phyloP scores from a whole-genome alignment of 2,797 vertebrate genomes.

The Bradypodion pumilum region DNA sequence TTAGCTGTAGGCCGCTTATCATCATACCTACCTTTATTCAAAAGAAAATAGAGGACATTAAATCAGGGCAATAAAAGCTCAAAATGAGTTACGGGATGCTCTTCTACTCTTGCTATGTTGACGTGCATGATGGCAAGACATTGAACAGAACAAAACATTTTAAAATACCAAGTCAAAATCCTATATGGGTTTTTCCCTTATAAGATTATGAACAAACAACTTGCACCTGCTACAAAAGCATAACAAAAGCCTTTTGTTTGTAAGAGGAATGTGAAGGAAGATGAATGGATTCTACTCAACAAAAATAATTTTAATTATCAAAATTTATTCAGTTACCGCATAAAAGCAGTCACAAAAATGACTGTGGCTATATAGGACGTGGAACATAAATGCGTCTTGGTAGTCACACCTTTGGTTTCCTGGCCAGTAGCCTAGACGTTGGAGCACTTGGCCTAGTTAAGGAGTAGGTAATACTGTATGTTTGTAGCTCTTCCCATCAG shows the following conservation, averaged over 20 bases:
- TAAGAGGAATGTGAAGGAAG: background rate
- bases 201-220: background rate
- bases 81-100: background rate
- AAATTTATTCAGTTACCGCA: background rate
- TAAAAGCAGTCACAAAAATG: background rate
- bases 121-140: too few relatives aligned
- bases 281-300: background rate
- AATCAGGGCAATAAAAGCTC: constrained; percentile 29
- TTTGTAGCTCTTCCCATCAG: background rate
- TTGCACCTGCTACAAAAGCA: background rate
- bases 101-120: background rate
- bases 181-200: background rate
- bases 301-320: background rate
- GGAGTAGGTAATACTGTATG: background rate
- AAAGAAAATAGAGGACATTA: constrained; percentile 70
- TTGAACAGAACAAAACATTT: too few relatives aligned
- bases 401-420: background rate
- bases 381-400: background rate
- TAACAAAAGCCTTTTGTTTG: too few relatives aligned
- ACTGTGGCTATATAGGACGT: background rate
- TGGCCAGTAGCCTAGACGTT: background rate
- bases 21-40: constrained; percentile 29
- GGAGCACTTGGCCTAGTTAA: background rate
- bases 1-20: background rate
- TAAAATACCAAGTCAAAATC: background rate